Evolutionary conservation across 2,113 vertebrate genomes (phyloP), one percentile per base, ranked within the genome.

Genomic region (Leptobrachium ailaonicum): DNA sequence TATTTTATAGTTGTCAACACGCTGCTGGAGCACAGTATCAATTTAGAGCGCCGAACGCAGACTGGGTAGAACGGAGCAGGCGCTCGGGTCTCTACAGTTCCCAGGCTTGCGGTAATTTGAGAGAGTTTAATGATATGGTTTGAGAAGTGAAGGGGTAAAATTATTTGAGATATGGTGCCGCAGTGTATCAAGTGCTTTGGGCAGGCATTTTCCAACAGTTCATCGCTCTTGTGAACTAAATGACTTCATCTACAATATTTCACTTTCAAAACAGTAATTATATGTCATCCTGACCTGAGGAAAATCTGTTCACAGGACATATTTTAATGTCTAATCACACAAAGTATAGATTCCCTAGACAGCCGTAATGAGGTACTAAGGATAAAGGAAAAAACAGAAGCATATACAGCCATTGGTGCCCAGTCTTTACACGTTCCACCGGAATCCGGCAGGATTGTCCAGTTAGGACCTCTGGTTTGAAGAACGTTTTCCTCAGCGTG

Each of bases 1-100:
- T 69, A 76, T 62, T 80, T 84, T 84, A 84, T 63, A 81, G 1
- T 83, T 82, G 74, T 66, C 47, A 82, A 74, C 12, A 78, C 66
- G 0, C 44, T 50, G 71, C 70, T 13, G 66, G 67, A 60, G 53
- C 44, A 73, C 44, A 66, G 63, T 58, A 80, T 80, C 71, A 73
- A 81, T 81, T 75, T 69, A 74, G 44, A 75, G 43, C 6, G 42
- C 79, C 69, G 47, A 68, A 68, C 79, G 67, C 66, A 75, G 71
- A 43, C 64, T 60, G 69, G 53, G 74, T 80, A 54, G 74, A 60
- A 72, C 63, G 2, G 64, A 74, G 47, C 50, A 54, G 56, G 72
- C 62, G 47, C 47, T 75, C 11, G 20, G 47, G 45, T 69, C 32
- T 20, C 73, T 69, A 9, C 41, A 45, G 40, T 45, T 67, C 63